These are phyloP conservation scores for Vanessa atalanta DNA, from an alignment of 1,140 invertebrate species.

Conservation along the genomic window DNA sequence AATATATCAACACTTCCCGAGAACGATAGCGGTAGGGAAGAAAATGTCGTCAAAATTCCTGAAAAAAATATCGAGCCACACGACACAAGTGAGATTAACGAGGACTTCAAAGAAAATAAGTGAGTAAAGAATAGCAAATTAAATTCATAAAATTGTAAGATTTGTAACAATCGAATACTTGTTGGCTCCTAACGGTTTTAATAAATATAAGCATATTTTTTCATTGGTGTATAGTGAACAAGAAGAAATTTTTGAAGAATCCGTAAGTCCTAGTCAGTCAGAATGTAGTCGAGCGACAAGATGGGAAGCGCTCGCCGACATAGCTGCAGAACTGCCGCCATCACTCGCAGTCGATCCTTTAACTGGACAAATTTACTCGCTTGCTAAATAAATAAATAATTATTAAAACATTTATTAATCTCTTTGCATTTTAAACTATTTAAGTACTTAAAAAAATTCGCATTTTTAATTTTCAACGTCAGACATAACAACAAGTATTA, in stretches of 20 bases:
- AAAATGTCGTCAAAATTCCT: slow-evolving; percentile 6
- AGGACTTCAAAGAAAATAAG: slow-evolving; percentile 8
- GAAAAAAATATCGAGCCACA: slow-evolving; percentile 11
- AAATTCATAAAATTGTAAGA: background rate
- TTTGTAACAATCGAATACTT: background rate
- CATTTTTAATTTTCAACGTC: background rate
- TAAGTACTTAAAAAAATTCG: background rate
- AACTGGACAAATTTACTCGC: slow-evolving; percentile 77
- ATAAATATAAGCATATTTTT: background rate
- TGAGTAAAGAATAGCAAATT: background rate
- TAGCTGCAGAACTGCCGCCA: slow-evolving; percentile 75
- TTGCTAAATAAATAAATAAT: slow-evolving; percentile 55
- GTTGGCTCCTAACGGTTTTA: too few species aligned
- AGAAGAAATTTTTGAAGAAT: slow-evolving; percentile 41
- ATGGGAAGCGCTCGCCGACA: slow-evolving; percentile 80
- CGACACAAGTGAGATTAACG: background rate
- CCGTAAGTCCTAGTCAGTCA: slow-evolving; percentile 65
- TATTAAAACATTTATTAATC: background rate
- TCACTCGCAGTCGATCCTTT: slow-evolving; percentile 75
- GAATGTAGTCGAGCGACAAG: slow-evolving; percentile 72
- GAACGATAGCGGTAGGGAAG: slow-evolving; percentile 12
- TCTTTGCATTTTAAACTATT: background rate
- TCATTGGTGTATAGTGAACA: slow-evolving; percentile 23
- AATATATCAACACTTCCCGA: slow-evolving; percentile 15
- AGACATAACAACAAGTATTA: too few species aligned